Evolutionary conservation across 92 coral and sea anemone species (phyloP).

Genomic region (Parazoanthus swiftii): DNA sequence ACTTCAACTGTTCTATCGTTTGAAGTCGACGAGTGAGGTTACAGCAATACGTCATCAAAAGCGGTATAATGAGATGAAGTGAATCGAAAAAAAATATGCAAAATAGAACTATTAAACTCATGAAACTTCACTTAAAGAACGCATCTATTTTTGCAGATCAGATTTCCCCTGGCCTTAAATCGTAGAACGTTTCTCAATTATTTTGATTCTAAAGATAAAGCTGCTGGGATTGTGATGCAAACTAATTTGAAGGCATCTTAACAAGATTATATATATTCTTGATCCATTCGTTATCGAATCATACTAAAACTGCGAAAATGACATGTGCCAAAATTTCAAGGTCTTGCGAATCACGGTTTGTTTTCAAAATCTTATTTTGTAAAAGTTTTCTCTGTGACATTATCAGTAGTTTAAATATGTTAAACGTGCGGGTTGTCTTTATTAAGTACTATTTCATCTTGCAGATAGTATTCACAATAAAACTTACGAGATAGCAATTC

Average conservation of each 20-base stretch:
- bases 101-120: no score
- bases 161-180: not conserved
- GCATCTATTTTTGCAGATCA: not conserved
- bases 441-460: not conserved
- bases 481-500: no score
- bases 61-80: not conserved
- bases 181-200: not conserved
- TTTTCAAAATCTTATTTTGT: no score
- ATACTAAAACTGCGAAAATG: not conserved
- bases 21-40: not conserved
- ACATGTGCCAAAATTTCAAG: not conserved
- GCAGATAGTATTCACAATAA: not conserved
- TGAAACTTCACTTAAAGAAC: no score
- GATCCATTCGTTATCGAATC: not conserved
- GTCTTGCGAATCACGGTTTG: not conserved
- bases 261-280: not conserved
- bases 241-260: not conserved
- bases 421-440: not conserved
- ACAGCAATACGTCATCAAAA: not conserved
- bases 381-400: not conserved
- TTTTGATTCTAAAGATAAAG: not conserved
- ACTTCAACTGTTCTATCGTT: not conserved
- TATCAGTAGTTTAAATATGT: not conserved
- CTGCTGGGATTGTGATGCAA: not conserved
- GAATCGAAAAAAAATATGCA: not conserved